Evolutionary conservation across 2,797 vertebrate species (phyloP).

Genomic region (Schizopygopsis pylzovi): DNA sequence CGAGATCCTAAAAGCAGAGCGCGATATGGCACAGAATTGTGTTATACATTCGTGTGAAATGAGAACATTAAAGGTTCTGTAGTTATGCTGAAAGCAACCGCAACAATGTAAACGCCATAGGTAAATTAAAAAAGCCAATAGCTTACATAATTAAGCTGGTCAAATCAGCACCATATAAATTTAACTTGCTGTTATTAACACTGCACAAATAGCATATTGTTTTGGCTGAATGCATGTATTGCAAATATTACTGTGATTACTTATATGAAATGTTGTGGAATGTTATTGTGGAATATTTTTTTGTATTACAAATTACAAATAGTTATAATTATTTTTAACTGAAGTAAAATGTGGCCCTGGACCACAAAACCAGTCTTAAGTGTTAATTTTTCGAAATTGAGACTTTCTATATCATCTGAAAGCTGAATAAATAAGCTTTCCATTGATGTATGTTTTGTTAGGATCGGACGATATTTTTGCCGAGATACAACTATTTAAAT

Average conservation of each 20-base stretch:
- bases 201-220: not conserved
- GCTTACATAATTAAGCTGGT: not conserved
- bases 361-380: no score
- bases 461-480: no score
- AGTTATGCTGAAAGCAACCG: not conserved
- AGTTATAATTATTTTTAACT: not conserved
- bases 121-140: not conserved
- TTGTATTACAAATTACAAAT: not conserved
- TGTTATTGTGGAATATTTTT: no score
- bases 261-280: not conserved
- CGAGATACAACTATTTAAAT: no score
- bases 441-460: no score
- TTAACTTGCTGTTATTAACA: not conserved
- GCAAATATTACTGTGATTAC: not conserved
- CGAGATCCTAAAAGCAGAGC: not conserved
- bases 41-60: not conserved
- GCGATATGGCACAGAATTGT: not conserved
- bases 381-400: no score
- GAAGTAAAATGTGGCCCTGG: not conserved
- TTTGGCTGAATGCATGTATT: not conserved
- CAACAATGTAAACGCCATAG: not conserved
- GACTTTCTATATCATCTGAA: no score
- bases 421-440: no score
- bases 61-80: not conserved
- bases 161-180: not conserved